A percentile compares a stretch with the other conserved stretches of the same genome.
These are phyloP conservation scores for Nephrotoma flavescens DNA, from an alignment of 2,888 invertebrate genomes.

Conservation along the genomic window DNA sequence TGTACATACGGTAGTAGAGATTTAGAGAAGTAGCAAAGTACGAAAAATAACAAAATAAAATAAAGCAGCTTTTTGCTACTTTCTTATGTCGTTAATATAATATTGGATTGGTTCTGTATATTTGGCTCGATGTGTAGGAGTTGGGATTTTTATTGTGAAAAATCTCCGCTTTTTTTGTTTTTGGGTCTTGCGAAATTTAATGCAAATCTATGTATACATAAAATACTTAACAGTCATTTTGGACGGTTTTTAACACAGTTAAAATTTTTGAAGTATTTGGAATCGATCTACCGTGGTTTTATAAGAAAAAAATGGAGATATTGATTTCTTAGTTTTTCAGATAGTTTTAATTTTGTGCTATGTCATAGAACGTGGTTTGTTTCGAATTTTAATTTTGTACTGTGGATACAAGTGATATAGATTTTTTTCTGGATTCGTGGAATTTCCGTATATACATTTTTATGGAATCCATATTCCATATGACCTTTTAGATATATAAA, in stretches of 20 bases:
- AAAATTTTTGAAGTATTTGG: not conserved
- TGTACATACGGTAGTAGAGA: not conserved
- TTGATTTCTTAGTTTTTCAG: not conserved
- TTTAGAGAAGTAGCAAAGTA: not conserved
- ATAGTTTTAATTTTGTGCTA: not conserved
- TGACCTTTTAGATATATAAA: not conserved
- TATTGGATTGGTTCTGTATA: not conserved
- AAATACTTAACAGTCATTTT: not conserved
- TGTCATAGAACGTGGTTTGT: not conserved
- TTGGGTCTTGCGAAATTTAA: not conserved
- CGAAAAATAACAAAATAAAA: not conserved
- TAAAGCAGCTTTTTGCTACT: not conserved
- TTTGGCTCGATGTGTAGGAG: not conserved
- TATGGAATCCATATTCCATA: not conserved
- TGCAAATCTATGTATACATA: not conserved
- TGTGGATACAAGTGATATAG: not conserved
- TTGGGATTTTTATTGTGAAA: not conserved
- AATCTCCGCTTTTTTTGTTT: not conserved
- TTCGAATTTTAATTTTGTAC: not conserved
- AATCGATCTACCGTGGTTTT: not conserved
- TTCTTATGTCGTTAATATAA: not conserved
- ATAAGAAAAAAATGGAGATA: not conserved
- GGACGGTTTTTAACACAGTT: not conserved
- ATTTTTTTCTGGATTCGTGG: not conserved
- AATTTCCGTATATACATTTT: not conserved